Evolutionary conservation across 2,888 invertebrate genomes (phyloP), one percentile per base, ranked within the genome.

Genomic region (Melinaea marsaeus): DNA sequence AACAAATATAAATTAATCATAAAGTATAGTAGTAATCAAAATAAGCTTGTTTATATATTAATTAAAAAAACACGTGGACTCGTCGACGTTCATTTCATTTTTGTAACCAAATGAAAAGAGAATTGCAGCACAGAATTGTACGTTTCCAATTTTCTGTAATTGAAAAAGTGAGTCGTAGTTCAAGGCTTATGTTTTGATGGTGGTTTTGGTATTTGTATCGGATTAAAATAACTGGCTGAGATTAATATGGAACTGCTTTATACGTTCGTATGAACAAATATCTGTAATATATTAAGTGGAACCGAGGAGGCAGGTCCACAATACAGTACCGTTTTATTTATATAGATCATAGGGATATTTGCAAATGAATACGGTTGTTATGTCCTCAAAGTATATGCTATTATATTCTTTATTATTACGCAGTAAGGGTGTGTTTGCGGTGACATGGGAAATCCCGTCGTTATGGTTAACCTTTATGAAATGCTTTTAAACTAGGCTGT

Each of bases 31-130:
- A 51, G 4, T 35, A 42, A 59, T 51, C 46, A 54, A 47, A 54
- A 37, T n/a, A 33, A 7, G 22, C 5, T 35, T 55, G 42, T 54
- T 13, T 57, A 22, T 22, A 22, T 22, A 22, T 0, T n/a, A n/a
- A n/a, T n/a, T n/a, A n/a, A n/a, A 32, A 32, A 51, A 51, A 7
- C 9, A 9, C 32, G 6, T n/a, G 9, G 32, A 3, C 6, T 32
- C 7, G 51, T 22, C 6, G 22, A 6, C 51, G 11, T 60, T 64
- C 62, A 51, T 67, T 67, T 67, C 64, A 64, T 62, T 64, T 61
- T 34, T 58, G 46, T 48, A 33, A 45, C 57, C 56, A 62, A 62
- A 67, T 67, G n/a, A n/a, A n/a, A n/a, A 62, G 54, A 60, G 45
- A 42, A 59, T 64, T 46, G 48, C 62, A 48, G 62, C 45, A 42